Conservation (phyloP, 2,888 invertebrate genomes). For the Apantesis nais region DNA sequence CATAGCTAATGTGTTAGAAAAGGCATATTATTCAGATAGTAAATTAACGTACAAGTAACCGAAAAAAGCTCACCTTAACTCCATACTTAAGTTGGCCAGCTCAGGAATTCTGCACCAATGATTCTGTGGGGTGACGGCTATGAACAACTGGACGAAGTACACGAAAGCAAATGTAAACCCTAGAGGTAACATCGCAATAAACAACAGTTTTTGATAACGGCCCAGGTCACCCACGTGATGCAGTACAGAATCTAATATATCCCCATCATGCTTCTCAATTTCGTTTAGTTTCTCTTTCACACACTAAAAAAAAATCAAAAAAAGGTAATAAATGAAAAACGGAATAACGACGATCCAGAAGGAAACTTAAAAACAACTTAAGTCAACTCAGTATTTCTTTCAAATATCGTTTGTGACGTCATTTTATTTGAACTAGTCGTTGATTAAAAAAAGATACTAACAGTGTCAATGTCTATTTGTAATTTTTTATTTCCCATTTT, state of each 20-base stretch:
- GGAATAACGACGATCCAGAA: neutral
- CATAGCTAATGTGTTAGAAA: no score
- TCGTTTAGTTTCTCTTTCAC: neutral
- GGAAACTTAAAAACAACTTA: neutral
- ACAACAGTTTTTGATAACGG: slow-evolving; percentile 68
- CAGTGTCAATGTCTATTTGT: neutral
- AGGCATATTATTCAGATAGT: no score
- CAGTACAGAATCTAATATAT: slow-evolving; percentile 63
- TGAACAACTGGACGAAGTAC: slow-evolving; percentile 74
- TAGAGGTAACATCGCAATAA: slow-evolving; percentile 67
- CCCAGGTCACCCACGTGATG: slow-evolving; percentile 68
- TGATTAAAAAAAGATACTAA: neutral
- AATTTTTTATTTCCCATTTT: neutral
- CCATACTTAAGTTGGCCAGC: slow-evolving; percentile 56
- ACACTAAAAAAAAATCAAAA: neutral
- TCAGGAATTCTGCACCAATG: slow-evolving; percentile 73
- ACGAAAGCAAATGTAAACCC: slow-evolving; percentile 71
- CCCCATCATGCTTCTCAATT: slow-evolving; percentile 19
- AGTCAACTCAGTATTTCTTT: neutral
- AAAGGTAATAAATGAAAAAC: no score
- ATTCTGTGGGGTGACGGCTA: slow-evolving; percentile 67
- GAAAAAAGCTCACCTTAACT: slow-evolving; percentile 57
- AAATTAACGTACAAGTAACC: no score
- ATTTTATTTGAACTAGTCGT: neutral
- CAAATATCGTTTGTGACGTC: neutral